Evolutionary conservation across 2,888 invertebrate genomes (phyloP).

Genomic region (Oscheius myriophilus): DNA sequence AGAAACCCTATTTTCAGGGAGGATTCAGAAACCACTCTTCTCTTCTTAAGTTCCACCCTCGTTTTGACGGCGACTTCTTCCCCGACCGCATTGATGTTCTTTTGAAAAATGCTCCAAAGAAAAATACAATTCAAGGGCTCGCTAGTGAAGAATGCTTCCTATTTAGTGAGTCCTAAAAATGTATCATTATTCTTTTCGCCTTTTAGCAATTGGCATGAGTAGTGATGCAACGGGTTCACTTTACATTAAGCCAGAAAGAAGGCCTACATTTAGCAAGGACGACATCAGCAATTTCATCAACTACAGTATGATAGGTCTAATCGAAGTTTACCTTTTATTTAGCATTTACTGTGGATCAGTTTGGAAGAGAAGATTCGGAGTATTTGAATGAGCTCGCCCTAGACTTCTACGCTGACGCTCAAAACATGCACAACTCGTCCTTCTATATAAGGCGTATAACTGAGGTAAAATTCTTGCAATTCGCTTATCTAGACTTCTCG

Average conservation of each 20-base stretch:
- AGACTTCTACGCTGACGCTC: neutral
- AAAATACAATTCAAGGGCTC: conserved; percentile 47
- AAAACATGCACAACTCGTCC: no score
- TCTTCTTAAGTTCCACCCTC: conserved; percentile 45
- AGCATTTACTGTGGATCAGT: neutral
- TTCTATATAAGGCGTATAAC: no score
- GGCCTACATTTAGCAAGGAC: no score
- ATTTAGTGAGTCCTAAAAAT: conserved; percentile 24
- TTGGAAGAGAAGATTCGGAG: neutral
- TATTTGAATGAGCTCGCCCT: neutral
- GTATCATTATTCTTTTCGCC: no score
- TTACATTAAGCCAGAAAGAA: no score
- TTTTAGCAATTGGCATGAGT: no score
- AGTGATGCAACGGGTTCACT: no score
- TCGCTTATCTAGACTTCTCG: no score
- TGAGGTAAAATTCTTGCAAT: no score
- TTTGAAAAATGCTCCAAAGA: conserved; percentile 46
- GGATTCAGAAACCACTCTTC: conserved; percentile 4
- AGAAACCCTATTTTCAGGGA: conserved; percentile 2
- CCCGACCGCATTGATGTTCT: conserved; percentile 50
- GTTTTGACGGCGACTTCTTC: conserved; percentile 53
- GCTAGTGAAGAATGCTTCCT: conserved; percentile 42
- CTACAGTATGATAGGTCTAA: no score
- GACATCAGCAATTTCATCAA: no score
- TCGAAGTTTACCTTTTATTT: no score